A percentile compares a stretch with the other conserved stretches of the same genome.
phyloP scores from a whole-genome alignment of 2,797 vertebrate genomes.

The Xenentodon cancila region DNA sequence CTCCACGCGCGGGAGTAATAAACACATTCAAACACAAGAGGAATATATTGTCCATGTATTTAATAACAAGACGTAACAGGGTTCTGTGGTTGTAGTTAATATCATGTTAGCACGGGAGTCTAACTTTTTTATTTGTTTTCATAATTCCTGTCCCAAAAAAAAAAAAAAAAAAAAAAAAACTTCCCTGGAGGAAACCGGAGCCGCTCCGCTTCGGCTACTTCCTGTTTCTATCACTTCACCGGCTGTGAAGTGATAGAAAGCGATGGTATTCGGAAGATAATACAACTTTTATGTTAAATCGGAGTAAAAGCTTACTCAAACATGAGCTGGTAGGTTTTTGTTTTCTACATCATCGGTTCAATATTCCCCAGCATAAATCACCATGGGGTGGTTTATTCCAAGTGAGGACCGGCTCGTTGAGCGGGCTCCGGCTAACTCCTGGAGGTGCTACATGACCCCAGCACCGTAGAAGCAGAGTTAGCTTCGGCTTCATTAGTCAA shows the following conservation, averaged over 20 bases:
- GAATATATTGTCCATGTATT: too few relatives aligned
- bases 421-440: constrained; percentile 67
- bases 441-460: constrained; percentile 38
- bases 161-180: constrained; percentile 4
- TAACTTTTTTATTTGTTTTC: neutral
- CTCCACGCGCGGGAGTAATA: neutral
- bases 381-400: neutral
- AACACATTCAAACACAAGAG: too few relatives aligned
- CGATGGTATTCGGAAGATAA: constrained; percentile 70
- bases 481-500: constrained; percentile 38
- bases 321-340: constrained; percentile 86
- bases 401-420: neutral
- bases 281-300: constrained; percentile 58
- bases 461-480: constrained; percentile 24
- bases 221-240: constrained; percentile 76
- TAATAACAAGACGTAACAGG: too few relatives aligned
- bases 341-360: neutral
- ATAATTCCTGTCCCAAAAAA: neutral
- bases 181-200: constrained; percentile 50
- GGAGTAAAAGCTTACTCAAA: constrained; percentile 65
- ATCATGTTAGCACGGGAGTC: neutral
- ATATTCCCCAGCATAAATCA: neutral
- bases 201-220: constrained; percentile 61
- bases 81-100: neutral
- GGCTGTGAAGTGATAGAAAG: constrained; percentile 49